Evolutionary conservation across 2,113 vertebrate genomes (phyloP).

Genomic region (Naja naja): DNA sequence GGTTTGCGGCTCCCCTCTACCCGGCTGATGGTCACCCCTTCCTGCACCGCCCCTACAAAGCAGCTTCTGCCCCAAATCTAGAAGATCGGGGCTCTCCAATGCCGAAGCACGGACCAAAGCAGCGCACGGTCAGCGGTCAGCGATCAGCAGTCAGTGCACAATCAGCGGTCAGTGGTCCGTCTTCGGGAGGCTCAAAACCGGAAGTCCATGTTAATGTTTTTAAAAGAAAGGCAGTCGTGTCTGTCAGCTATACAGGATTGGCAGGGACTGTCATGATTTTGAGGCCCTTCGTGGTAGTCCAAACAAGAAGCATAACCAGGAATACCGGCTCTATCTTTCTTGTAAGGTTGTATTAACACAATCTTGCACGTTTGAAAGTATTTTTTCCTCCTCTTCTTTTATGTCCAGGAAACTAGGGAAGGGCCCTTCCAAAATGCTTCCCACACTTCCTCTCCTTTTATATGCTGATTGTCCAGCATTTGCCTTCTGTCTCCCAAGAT

Average conservation of each 20-base stretch:
- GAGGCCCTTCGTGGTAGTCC: not conserved
- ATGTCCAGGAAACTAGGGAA: not conserved
- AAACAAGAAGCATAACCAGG: not conserved
- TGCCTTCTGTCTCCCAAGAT: not conserved
- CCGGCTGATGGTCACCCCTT: too few relatives aligned
- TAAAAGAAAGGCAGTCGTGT: not conserved
- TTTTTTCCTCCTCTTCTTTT: not conserved
- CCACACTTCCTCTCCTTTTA: not conserved
- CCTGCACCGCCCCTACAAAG: too few relatives aligned
- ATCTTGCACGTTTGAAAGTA: not conserved
- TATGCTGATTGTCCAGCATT: not conserved
- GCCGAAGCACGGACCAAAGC: too few relatives aligned
- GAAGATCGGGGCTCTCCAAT: too few relatives aligned
- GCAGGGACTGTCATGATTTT: not conserved
- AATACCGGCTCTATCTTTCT: not conserved
- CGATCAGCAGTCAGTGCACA: too few relatives aligned
- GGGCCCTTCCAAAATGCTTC: not conserved
- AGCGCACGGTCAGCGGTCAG: too few relatives aligned
- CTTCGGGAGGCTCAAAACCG: too few relatives aligned
- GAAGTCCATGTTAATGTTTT: not conserved
- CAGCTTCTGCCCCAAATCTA: too few relatives aligned
- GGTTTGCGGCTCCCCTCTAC: too few relatives aligned
- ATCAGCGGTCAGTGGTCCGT: too few relatives aligned
- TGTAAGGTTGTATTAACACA: not conserved
- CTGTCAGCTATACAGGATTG: not conserved